Percentiles rank a stretch among this genome's conserved stretches.
phyloP scores from a whole-genome alignment of 2,113 vertebrate species.

The Chionodraco myersi region DNA sequence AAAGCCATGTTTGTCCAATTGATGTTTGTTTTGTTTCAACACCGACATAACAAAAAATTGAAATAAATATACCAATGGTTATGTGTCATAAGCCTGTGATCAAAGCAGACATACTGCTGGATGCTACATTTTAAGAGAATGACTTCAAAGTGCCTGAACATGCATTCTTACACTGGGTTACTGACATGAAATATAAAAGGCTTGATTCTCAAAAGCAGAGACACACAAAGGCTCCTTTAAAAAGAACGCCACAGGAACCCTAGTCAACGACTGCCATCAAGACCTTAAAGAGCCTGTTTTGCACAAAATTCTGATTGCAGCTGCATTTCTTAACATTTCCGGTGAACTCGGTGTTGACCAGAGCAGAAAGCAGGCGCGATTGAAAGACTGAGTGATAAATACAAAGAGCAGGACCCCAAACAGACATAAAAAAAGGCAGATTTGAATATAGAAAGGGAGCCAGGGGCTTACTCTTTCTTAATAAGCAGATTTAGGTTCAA shows the following conservation, averaged over 20 bases:
- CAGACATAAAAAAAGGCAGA: constrained; percentile 42
- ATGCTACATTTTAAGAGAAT: constrained; percentile 12
- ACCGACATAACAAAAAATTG: constrained; percentile 29
- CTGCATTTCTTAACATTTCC: constrained; percentile 32
- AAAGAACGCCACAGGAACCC: not conserved
- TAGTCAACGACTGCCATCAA: constrained; percentile 10
- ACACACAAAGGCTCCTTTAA: constrained; percentile 34
- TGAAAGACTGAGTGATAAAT: constrained; percentile 43
- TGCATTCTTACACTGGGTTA: constrained; percentile 30
- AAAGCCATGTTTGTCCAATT: constrained; percentile 49
- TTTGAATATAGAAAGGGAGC: constrained; percentile 38
- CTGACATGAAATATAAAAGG: constrained; percentile 22
- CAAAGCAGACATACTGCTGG: constrained; percentile 31
- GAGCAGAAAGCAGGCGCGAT: constrained; percentile 35
- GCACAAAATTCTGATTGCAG: constrained; percentile 45
- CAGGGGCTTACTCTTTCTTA: constrained; percentile 37
- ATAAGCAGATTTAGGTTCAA: constrained; percentile 59
- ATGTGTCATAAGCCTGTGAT: constrained; percentile 22
- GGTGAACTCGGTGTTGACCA: constrained; percentile 27
- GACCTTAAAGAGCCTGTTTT: constrained; percentile 13
- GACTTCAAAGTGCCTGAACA: constrained; percentile 48
- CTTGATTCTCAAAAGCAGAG: constrained; percentile 14
- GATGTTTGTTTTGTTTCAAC: constrained; percentile 64
- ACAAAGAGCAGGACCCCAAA: constrained; percentile 29
- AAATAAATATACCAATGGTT: constrained; percentile 46